Evolutionary conservation across 2,888 invertebrate species (phyloP), one percentile per base, ranked within the genome.

Genomic region (Vanessa cardui): DNA sequence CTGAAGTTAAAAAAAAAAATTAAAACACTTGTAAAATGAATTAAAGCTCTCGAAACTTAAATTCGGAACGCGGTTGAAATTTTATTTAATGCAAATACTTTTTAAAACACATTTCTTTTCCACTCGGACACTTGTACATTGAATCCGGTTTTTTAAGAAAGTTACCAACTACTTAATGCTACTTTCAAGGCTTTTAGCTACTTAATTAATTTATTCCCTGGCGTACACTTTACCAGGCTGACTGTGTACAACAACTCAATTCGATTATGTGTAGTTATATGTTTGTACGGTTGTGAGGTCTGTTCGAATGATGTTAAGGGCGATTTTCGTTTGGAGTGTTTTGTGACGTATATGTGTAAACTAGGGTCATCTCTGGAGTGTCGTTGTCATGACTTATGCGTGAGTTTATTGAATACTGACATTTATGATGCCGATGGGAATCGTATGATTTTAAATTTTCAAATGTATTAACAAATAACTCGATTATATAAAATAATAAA

Each of bases 151-250:
- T 46, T 46, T 60, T 44, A n/a, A 50, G 21, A 59, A 52, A 18
- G 44, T 65, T 56, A 46, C 52, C 49, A 70, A 67, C 67, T 58
- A 67, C 58, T 70, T 64, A 67, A 66, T 56, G 56, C 58, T 58
- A 67, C 45, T 66, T 70, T 50, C 18, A 18, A 33, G 58, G 50
- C 64, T 67, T 67, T 52, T 68, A 64, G 58, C 58, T 63, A 64
- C 50, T 54, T 71, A 67, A 73, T 73, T 71, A 71, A 71, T 69
- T 65, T 68, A 62, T 65, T 68, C 63, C 59, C 63, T 31, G 15
- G 62, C 9, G 64, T 62, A 62, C 63, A 69, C 62, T 69, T 71
- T 70, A 63, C 50, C 15, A 21, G 66, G 18, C 39, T 9, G 56
- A n/a, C 9, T 39, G 33, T 33, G 16, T 47, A 47, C 47, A 47